Evolutionary conservation across 2,888 invertebrate genomes (phyloP).

Genomic region (Timema podura): DNA sequence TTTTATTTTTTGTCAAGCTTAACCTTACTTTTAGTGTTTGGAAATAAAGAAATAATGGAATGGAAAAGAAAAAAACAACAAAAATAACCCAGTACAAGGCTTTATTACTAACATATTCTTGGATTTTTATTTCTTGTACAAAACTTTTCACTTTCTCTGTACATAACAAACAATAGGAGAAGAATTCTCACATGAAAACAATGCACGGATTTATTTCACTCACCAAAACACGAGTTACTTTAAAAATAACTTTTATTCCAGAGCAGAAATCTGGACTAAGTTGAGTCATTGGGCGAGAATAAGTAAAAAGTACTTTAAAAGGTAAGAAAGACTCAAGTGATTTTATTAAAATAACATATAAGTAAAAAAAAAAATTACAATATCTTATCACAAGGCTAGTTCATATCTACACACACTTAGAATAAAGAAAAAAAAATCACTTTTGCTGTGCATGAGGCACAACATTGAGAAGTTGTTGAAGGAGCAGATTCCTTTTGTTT

Average conservation of each 20-base stretch:
- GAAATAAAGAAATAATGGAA: too few relatives aligned
- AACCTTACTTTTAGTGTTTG: too few relatives aligned
- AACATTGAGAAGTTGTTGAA: slow-evolving; percentile 26
- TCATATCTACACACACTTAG: slow-evolving; percentile 21
- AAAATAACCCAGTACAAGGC: slow-evolving; percentile 27
- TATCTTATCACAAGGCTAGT: not conserved
- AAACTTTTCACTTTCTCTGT: slow-evolving; percentile 29
- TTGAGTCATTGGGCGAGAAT: too few relatives aligned
- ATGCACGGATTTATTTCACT: slow-evolving; percentile 24
- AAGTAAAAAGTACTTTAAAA: too few relatives aligned
- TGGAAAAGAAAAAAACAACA: not conserved
- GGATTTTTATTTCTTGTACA: slow-evolving; percentile 28
- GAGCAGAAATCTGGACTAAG: too few relatives aligned
- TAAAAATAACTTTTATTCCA: too few relatives aligned
- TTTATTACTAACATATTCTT: slow-evolving; percentile 30
- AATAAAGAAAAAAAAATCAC: slow-evolving; percentile 21
- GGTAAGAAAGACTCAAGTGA: too few relatives aligned
- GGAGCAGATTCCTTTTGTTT: slow-evolving; percentile 23
- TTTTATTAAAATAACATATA: too few relatives aligned
- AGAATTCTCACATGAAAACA: slow-evolving; percentile 18
- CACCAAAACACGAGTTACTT: slow-evolving; percentile 4
- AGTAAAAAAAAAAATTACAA: too few relatives aligned
- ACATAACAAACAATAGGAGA: slow-evolving; percentile 25
- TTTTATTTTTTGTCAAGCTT: too few relatives aligned
- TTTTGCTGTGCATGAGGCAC: slow-evolving; percentile 13